Evolutionary conservation across 2,113 vertebrate species (phyloP).

Genomic region (Cebus imitator): DNA sequence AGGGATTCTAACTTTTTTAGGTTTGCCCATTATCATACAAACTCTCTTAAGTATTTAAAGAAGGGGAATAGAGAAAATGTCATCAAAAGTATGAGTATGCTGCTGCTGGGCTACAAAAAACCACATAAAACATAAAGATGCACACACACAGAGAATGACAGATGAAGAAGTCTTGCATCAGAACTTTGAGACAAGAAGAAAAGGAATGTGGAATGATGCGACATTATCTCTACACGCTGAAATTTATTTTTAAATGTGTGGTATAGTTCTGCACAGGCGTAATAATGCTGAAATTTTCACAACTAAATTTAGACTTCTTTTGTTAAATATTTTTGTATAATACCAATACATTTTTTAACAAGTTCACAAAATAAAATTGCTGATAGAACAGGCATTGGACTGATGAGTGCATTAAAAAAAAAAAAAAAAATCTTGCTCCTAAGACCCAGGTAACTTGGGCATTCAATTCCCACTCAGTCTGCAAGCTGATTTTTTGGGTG

Average conservation of each 20-base stretch:
- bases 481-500: neutral
- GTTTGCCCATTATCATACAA: neutral
- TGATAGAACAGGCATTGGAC: neutral
- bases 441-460: neutral
- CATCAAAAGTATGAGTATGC: neutral
- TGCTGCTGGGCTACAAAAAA: neutral
- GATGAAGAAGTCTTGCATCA: neutral
- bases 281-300: neutral
- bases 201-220: neutral
- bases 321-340: neutral
- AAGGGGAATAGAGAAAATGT: neutral
- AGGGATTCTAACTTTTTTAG: neutral
- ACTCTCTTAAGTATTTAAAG: neutral
- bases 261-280: fast-evolving
- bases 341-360: neutral
- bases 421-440: neutral
- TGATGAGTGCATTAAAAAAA: neutral
- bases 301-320: neutral
- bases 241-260: neutral
- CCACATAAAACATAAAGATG: neutral
- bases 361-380: neutral
- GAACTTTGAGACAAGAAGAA: neutral
- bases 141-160: neutral
- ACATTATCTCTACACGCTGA: neutral
- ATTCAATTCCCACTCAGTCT: neutral